Conservation (phyloP, 2,888 invertebrate species). For the Chouioia cunea region DNA sequence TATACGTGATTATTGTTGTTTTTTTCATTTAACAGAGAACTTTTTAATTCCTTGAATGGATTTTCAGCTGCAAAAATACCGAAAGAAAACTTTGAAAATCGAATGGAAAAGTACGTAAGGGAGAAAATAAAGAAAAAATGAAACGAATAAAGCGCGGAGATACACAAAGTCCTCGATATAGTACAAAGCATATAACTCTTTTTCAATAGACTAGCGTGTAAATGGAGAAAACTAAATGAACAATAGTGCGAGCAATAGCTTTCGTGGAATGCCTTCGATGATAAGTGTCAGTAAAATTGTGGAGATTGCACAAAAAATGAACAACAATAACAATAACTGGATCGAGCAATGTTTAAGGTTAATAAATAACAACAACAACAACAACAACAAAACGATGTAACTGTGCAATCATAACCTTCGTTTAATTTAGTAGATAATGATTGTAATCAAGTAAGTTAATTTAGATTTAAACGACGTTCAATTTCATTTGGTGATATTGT, state of each 20-base stretch:
- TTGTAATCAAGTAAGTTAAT: slow-evolving; percentile 47
- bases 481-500: slow-evolving; percentile 39
- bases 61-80: not conserved
- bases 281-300: slow-evolving; percentile 16
- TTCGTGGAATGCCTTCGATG: slow-evolving; percentile 44
- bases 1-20: too few species aligned
- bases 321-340: slow-evolving; percentile 40
- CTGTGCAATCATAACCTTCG: too few species aligned
- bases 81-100: slow-evolving; percentile 12
- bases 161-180: slow-evolving; percentile 68
- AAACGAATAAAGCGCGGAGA: slow-evolving; percentile 53
- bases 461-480: slow-evolving; percentile 25
- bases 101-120: slow-evolving; percentile 27
- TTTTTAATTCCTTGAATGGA: too few species aligned
- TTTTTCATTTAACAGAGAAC: too few species aligned
- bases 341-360: too few species aligned
- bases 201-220: slow-evolving; percentile 59
- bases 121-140: slow-evolving; percentile 47
- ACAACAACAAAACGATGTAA: too few species aligned
- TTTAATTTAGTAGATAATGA: slow-evolving; percentile 44
- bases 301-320: slow-evolving; percentile 44
- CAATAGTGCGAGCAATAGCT: slow-evolving; percentile 52
- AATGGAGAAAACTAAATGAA: slow-evolving; percentile 51
- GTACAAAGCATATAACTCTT: slow-evolving; percentile 67
- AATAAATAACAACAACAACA: slow-evolving; percentile 44